These are phyloP conservation scores for Atherinomorus stipes DNA, from an alignment of 2,113 vertebrate species.

Conservation along the genomic window DNA sequence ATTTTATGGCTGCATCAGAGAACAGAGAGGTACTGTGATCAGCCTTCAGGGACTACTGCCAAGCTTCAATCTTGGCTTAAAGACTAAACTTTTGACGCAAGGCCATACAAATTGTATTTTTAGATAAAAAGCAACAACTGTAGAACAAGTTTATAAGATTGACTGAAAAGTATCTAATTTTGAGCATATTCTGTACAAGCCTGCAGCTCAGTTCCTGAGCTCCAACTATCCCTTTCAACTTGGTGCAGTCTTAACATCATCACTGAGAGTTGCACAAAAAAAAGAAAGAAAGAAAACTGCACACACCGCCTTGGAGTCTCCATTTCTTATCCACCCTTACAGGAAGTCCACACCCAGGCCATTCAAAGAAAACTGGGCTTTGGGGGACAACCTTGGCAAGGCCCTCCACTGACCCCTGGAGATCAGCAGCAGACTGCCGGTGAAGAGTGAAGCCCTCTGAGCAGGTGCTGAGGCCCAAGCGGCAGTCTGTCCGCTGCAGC, in stretches of 20 bases:
- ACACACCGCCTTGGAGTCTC: conserved; percentile 28
- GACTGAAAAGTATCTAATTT: background rate
- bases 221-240: conserved; percentile 10
- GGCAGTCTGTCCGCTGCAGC: conserved; percentile 27
- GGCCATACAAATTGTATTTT: background rate
- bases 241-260: conserved; percentile 27
- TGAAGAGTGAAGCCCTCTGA: conserved; percentile 73
- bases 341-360: conserved; percentile 68
- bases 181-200: background rate
- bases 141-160: background rate
- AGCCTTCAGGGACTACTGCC: conserved; percentile 22
- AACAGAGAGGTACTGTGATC: conserved; percentile 52
- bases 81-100: conserved; percentile 1
- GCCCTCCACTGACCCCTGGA: conserved; percentile 63
- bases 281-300: background rate
- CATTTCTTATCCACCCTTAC: conserved; percentile 47
- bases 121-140: background rate
- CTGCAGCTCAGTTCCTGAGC: background rate
- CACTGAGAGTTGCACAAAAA: conserved; percentile 4
- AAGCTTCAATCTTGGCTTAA: conserved; percentile 16
- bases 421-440: conserved; percentile 67
- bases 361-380: conserved; percentile 59
- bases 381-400: conserved; percentile 63
- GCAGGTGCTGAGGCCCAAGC: conserved; percentile 66
- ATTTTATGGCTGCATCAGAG: conserved; percentile 45